These are phyloP conservation scores for Masticophis lateralis DNA, from an alignment of 2,797 vertebrate species.

Conservation along the genomic window DNA sequence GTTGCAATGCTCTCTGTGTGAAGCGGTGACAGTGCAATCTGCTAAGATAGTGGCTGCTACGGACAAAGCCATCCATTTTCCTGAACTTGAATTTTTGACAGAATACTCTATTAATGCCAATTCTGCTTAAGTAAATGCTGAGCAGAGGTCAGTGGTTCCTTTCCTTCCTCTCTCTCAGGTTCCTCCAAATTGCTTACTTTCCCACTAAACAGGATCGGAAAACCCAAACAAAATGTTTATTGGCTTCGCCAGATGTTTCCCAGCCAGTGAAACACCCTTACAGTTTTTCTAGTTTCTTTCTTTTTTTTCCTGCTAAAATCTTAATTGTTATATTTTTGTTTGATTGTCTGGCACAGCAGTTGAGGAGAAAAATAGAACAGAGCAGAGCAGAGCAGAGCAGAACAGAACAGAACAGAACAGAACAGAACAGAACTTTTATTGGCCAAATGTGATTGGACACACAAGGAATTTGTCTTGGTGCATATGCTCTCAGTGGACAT, in stretches of 20 bases:
- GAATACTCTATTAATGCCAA: constrained; percentile 92
- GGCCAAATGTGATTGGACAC: too few relatives aligned
- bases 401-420: too few relatives aligned
- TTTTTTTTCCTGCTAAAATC: constrained; percentile 55
- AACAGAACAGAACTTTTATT: too few relatives aligned
- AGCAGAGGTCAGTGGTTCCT: constrained; percentile 76
- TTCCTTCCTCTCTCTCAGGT: background rate
- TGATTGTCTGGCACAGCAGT: constrained; percentile 68
- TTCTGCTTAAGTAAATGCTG: constrained; percentile 88
- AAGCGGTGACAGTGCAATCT: constrained; percentile 90
- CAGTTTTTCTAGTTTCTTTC: constrained; percentile 55
- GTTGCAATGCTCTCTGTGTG: constrained; percentile 85
- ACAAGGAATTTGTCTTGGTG: too few relatives aligned
- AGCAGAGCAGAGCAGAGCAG: too few relatives aligned
- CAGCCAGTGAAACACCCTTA: constrained; percentile 59
- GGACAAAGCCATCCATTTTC: constrained; percentile 95
- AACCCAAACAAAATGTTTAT: constrained; percentile 72
- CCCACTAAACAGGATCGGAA: constrained; percentile 75
- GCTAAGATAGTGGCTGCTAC: constrained; percentile 90
- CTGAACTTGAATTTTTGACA: constrained; percentile 83
- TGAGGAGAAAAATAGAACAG: constrained; percentile 51
- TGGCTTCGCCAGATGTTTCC: constrained; percentile 70
- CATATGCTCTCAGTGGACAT: too few relatives aligned
- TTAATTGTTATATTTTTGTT: constrained; percentile 70
- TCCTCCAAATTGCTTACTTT: constrained; percentile 67